Percentiles rank a stretch among this genome's conserved stretches.
Conservation (phyloP, 23 tunicate genomes). For the Trididemnum clinides region DNA sequence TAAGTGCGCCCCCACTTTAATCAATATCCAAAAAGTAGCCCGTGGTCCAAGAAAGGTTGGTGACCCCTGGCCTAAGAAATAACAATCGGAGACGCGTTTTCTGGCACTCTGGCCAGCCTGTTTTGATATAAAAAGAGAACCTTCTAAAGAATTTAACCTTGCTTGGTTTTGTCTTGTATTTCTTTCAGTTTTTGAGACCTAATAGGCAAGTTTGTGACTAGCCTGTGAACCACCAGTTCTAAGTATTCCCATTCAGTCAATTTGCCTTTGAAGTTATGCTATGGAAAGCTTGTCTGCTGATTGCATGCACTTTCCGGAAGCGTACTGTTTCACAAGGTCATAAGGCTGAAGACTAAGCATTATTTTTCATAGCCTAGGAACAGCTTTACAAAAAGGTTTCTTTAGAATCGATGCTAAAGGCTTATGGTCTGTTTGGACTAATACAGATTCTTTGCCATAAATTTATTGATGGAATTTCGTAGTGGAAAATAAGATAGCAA, state of each 20-base stretch:
- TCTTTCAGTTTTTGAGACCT: neutral
- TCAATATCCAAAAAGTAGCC: too few species aligned
- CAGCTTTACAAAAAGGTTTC: constrained; percentile 13
- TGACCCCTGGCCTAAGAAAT: too few species aligned
- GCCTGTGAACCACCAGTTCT: neutral
- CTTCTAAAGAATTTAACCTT: neutral
- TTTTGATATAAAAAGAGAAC: neutral
- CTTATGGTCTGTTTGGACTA: constrained; percentile 52
- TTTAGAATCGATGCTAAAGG: constrained; percentile 28
- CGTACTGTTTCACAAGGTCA: neutral
- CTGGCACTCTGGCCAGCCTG: neutral
- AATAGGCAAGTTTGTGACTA: neutral
- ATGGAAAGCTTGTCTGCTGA: constrained; percentile 37
- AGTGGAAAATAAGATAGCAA: neutral
- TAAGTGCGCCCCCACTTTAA: too few species aligned
- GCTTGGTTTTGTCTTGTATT: neutral
- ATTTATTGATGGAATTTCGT: neutral
- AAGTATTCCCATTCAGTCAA: neutral
- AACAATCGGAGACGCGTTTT: neutral
- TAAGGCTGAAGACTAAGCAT: constrained; percentile 42
- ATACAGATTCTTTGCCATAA: neutral
- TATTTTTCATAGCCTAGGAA: constrained; percentile 14
- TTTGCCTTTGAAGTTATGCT: neutral
- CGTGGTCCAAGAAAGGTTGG: too few species aligned
- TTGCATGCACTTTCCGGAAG: neutral